phyloP scores from a whole-genome alignment of 2,888 invertebrate genomes.

The Mimumesa dahlbomi region DNA sequence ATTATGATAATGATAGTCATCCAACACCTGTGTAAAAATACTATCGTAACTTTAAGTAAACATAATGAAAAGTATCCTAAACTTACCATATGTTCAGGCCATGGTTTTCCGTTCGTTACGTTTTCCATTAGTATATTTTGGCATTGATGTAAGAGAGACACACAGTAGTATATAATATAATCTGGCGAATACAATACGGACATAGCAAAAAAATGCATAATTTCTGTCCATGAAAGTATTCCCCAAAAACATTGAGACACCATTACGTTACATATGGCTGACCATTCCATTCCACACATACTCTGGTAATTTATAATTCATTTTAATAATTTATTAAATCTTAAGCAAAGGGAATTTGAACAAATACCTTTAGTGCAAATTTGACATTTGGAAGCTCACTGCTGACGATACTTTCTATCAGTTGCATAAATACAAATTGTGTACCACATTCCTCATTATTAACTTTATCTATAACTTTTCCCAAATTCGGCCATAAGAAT shows the following conservation, averaged over 20 bases:
- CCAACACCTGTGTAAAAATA: constrained; percentile 65
- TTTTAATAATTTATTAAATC: too few species aligned
- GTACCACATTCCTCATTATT: constrained; percentile 68
- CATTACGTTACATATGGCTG: constrained; percentile 75
- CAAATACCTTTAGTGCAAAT: constrained; percentile 73
- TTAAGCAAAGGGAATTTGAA: too few species aligned
- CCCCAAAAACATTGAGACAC: constrained; percentile 76
- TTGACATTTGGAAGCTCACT: constrained; percentile 72
- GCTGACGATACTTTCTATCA: constrained; percentile 72
- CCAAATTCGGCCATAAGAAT: constrained; percentile 74
- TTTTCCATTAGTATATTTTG: constrained; percentile 68
- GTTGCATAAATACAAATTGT: constrained; percentile 72
- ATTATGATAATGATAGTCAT: constrained; percentile 71
- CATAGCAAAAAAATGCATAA: constrained; percentile 73
- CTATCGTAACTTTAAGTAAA: constrained; percentile 6
- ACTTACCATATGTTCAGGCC: constrained; percentile 76
- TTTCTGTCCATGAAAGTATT: constrained; percentile 75
- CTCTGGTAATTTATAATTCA: too few species aligned
- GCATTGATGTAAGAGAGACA: constrained; percentile 73
- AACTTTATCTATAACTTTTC: constrained; percentile 68
- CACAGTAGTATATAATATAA: constrained; percentile 76
- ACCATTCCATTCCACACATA: constrained; percentile 75
- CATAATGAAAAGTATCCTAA: constrained; percentile 9
- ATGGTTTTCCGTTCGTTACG: constrained; percentile 69
- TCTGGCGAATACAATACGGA: constrained; percentile 76